Percentiles rank a stretch among this genome's conserved stretches.
phyloP scores from a whole-genome alignment of 2,113 vertebrate genomes.

The Dryoscopus gambensis region DNA sequence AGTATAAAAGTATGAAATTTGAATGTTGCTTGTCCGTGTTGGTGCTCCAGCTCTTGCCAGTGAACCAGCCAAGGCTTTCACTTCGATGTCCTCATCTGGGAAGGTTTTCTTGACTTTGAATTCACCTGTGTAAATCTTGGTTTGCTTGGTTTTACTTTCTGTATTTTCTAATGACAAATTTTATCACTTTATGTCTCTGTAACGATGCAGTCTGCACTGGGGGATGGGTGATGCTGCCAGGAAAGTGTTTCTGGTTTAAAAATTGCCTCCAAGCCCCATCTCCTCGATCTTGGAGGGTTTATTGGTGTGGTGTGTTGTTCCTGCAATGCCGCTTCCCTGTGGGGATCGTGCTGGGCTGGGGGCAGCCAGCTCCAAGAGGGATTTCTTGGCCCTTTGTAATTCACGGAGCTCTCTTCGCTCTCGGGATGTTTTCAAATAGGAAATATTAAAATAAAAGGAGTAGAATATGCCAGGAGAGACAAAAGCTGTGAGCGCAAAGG shows the following conservation, averaged over 20 bases:
- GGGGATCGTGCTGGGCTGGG: neutral
- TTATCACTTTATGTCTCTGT: neutral
- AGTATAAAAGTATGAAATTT: neutral
- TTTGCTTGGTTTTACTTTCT: neutral
- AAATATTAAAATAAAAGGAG: neutral
- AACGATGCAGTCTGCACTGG: neutral
- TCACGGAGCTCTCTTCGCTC: neutral
- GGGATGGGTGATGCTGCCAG: neutral
- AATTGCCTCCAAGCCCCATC: neutral
- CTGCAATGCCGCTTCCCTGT: rapidly evolving
- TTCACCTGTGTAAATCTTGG: neutral
- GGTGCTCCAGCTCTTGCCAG: neutral
- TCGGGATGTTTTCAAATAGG: neutral
- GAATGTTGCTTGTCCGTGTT: neutral
- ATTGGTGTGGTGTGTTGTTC: neutral
- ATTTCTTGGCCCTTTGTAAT: neutral
- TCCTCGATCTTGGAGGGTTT: neutral
- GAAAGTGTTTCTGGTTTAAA: neutral
- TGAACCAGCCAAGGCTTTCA: neutral
- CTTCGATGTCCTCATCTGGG: neutral
- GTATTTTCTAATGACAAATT: neutral
- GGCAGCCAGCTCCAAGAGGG: neutral
- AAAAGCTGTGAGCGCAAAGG: neutral
- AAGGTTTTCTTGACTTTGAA: neutral
- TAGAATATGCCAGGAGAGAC: neutral